A percentile compares a stretch with the other conserved stretches of the same genome.
Evolutionary conservation across 2,113 vertebrate genomes (phyloP).

Genomic region (Rousettus leschenaultii): DNA sequence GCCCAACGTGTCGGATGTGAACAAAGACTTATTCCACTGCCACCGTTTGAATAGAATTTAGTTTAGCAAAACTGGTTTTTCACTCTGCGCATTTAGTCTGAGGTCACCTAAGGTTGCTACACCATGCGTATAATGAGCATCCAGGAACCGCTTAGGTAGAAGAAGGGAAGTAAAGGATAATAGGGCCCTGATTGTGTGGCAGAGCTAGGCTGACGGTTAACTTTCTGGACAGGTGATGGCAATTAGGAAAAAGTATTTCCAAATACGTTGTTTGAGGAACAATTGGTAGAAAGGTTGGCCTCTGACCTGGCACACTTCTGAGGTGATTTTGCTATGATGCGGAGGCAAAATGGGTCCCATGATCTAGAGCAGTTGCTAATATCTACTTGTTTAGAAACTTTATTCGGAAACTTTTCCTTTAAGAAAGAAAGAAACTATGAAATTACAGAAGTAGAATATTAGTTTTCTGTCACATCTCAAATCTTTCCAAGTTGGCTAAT

Average conservation of each 20-base stretch:
- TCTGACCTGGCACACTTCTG: not conserved
- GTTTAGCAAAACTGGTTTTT: not conserved
- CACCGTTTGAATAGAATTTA: not conserved
- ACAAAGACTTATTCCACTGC: not conserved
- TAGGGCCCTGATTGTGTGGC: not conserved
- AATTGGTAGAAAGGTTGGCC: not conserved
- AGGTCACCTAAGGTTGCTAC: not conserved
- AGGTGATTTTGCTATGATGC: not conserved
- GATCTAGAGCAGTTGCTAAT: not conserved
- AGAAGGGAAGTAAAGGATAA: not conserved
- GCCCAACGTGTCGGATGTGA: not conserved
- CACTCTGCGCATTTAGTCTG: not conserved
- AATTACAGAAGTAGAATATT: constrained; percentile 25
- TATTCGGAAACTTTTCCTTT: not conserved
- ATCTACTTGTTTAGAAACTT: not conserved
- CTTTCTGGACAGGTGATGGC: not conserved
- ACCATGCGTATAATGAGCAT: not conserved
- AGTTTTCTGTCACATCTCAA: constrained; percentile 54
- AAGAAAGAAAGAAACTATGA: not conserved
- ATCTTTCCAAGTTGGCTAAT: constrained; percentile 59
- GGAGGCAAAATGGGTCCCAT: not conserved
- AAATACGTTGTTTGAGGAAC: not conserved
- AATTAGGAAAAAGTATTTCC: not conserved
- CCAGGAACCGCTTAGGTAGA: not conserved
- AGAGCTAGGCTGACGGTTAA: not conserved